Evolutionary conservation across 2,888 invertebrate species (phyloP), one percentile per base, ranked within the genome.

Genomic region (Ypsolopha sequella): DNA sequence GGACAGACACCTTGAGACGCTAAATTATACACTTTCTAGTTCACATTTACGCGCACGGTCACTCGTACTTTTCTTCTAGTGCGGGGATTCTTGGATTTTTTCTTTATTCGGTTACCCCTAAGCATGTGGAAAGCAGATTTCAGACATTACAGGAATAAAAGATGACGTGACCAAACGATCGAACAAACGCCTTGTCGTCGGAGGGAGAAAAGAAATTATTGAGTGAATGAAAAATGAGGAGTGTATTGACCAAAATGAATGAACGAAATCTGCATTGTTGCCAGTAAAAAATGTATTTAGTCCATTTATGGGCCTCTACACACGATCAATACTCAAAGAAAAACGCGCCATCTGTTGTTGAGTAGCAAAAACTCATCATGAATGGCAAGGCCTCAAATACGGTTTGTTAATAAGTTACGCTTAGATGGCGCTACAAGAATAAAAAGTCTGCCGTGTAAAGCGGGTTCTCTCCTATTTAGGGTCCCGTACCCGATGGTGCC

Each of bases 121-220:
- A 81, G 80, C 85, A 85, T 86, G 85, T 85, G 85, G 80, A 75
- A 77, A 74, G 65, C 68, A 76, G 71, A 78, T 78, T 70, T 79
- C 67, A 74, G 77, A 76, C 81, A 82, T 84, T 73, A 73, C 70
- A 75, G 67, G 70, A 62, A 70, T 73, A 36, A 79, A 80, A 81
- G 82, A 69, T 82, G 84, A 86, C 85, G 84, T 76, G 75, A 76
- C 70, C 70, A 78, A 79, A 74, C 73, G 76, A 80, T 77, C 79
- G 76, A 79, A 78, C 82, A 73, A 73, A 78, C 76, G 77, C 78
- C 64, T 55, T 52, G 49, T 66, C 62, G 75, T 70, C 70, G 69
- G 73, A 69, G 75, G 71, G 63, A 65, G 68, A 76, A 78, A 73
- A 72, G 69, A 70, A 71, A 71, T 75, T 76, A 73, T 66, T 65